Percentiles rank a stretch among this genome's conserved stretches.
These are phyloP conservation scores for Cecropterus lyciades DNA, from an alignment of 1,140 invertebrate genomes.

Conservation along the genomic window DNA sequence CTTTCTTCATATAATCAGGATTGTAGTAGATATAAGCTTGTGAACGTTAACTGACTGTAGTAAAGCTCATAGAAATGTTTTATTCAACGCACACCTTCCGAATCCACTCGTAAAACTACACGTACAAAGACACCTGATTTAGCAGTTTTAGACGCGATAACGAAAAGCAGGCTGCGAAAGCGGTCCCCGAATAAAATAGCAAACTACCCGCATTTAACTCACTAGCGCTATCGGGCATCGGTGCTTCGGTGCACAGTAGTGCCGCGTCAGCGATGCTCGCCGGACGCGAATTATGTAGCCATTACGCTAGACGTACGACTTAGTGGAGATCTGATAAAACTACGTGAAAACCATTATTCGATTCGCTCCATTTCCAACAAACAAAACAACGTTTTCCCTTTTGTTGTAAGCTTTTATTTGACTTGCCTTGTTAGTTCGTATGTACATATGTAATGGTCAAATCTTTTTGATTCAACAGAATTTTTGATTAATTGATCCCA, in stretches of 20 bases:
- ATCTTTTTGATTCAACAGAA: too few relatives aligned
- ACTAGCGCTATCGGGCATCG: constrained; percentile 41
- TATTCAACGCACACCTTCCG: background rate
- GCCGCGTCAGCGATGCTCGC: constrained; percentile 56
- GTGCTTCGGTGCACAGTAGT: constrained; percentile 48
- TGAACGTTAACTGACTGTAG: too few relatives aligned
- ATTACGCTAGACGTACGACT: constrained; percentile 59
- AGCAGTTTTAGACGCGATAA: constrained; percentile 64
- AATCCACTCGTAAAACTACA: constrained; percentile 48
- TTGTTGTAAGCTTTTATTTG: too few relatives aligned
- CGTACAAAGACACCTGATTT: constrained; percentile 69
- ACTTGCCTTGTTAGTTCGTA: too few relatives aligned
- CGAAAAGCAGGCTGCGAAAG: constrained; percentile 61
- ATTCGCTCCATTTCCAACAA: constrained; percentile 30
- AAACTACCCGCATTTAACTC: constrained; percentile 55
- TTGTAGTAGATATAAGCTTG: too few relatives aligned
- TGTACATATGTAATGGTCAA: too few relatives aligned
- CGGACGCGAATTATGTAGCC: constrained; percentile 66
- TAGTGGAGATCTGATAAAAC: constrained; percentile 45
- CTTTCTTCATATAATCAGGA: too few relatives aligned
- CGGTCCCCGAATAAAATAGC: constrained; percentile 66
- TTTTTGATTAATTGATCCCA: too few relatives aligned
- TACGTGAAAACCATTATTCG: constrained; percentile 38
- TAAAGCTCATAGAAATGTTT: background rate
- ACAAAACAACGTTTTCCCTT: constrained; percentile 3